Base-by-base conservation (phyloP, 2,888 invertebrate species). In the Toxonevra muliebris region DNA sequence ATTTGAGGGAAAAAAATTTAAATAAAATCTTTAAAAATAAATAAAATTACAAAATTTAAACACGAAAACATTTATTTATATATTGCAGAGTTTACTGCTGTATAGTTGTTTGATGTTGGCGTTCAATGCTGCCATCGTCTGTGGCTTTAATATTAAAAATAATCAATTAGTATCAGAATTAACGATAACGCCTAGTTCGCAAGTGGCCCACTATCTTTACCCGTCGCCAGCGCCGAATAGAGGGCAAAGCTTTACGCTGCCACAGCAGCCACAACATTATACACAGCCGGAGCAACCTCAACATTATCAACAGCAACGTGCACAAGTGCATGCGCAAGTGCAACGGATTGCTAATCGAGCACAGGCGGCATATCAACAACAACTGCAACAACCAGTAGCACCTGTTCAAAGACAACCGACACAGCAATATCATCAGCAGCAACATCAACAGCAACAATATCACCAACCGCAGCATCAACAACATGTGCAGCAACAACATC, bases 231-330 rank as follows among this genome's bases (percentile, higher is more conserved):
- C 12, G 15, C 69, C 65, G 2, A 66, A 69, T 48, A n/a, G 61
- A 1, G 65, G 52, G 57, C 69, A 62, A 50, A 48, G 66, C 4
- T 4, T 20, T 15, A 57, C 57, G 8, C 45, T 68, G n/a, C 54
- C n/a, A 20, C 52, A 53, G 11, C 59, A 43, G 3, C 61, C 50
- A 4, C 30, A 61, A 7, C 66, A 61, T 2, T 45, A 65, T 45
- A 43, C 55, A 43, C n/a, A 55, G 15, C 55, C 20, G 42, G 62
- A 57, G 12, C 40, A 8, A 11, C 59, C 45, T 0, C 69, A 69
- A 64, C 71, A 65, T 20, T 73, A 78, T 54, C 82, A 82, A 60
- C 76, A 79, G 11, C 83, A 82, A 62, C 82, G 82, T 3, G 76
- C 71, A 45, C 81, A 83, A 40, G 69, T 12, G 15, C 69, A 65